Percentiles rank a stretch among this genome's conserved stretches.
Conservation (phyloP, 2,888 invertebrate genomes). For the Heteropelma amictum region DNA sequence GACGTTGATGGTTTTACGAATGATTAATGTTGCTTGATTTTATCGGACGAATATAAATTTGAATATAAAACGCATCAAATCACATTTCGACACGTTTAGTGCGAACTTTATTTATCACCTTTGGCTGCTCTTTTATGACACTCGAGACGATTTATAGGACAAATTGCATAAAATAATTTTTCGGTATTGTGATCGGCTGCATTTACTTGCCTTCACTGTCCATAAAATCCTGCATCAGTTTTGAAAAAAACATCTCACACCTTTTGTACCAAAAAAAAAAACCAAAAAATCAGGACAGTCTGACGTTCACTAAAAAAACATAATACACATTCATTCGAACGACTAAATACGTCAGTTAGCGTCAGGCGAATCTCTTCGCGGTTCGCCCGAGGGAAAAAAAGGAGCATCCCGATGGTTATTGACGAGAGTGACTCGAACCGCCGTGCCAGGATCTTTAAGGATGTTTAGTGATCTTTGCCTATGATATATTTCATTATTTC, state of each 20-base stretch:
- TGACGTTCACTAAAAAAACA: conserved; percentile 3
- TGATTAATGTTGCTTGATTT: neutral
- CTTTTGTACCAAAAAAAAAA: neutral
- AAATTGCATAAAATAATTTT: neutral
- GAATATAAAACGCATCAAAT: conserved; percentile 2
- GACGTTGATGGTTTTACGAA: neutral
- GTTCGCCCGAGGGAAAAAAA: too few relatives aligned
- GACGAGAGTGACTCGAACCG: conserved; percentile 30
- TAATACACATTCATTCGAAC: neutral
- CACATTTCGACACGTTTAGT: conserved; percentile 7
- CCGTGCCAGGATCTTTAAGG: conserved; percentile 31
- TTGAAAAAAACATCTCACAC: neutral
- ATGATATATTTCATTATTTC: conserved; percentile 44
- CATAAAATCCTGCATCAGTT: neutral
- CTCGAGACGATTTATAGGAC: neutral
- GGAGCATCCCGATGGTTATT: conserved; percentile 13
- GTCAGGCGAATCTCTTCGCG: too few relatives aligned
- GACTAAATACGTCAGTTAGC: too few relatives aligned
- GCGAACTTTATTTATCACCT: neutral
- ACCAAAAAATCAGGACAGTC: conserved; percentile 7
- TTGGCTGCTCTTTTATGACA: conserved; percentile 1
- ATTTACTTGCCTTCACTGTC: too few relatives aligned
- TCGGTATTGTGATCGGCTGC: neutral
- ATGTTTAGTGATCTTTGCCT: conserved; percentile 43
- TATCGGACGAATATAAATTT: neutral